A percentile compares a stretch with the other conserved stretches of the same genome.
Evolutionary conservation across 35 echinoderm and acorn worm species (phyloP).

Genomic region (Apostichopus californicus): DNA sequence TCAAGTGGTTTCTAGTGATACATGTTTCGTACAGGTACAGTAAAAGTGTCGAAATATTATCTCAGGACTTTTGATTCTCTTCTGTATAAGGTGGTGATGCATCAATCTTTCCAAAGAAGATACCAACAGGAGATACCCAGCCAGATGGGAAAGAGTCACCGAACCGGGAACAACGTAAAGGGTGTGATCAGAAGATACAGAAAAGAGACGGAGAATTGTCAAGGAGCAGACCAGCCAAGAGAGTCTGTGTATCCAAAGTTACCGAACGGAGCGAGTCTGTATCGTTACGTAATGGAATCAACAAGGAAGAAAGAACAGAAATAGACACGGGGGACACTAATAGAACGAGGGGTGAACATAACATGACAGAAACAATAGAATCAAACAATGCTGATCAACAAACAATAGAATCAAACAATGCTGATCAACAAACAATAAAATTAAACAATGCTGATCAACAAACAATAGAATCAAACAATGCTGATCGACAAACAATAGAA

Average conservation of each 20-base stretch:
- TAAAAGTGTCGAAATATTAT: too few relatives aligned
- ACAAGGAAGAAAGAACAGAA: background rate
- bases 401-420: too few relatives aligned
- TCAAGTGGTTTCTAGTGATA: too few relatives aligned
- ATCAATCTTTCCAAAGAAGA: conserved; percentile 79
- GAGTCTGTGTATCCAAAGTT: background rate
- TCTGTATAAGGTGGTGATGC: conserved; percentile 82
- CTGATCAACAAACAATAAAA: too few relatives aligned
- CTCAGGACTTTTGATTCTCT: too few relatives aligned
- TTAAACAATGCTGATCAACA: too few relatives aligned
- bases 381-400: too few relatives aligned
- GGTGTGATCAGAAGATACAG: background rate
- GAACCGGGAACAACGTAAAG: background rate
- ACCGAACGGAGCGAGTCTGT: background rate
- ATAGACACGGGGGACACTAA: background rate
- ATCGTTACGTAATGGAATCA: background rate
- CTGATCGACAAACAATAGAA: too few relatives aligned
- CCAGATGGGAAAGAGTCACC: background rate
- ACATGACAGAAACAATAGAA: background rate
- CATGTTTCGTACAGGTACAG: too few relatives aligned
- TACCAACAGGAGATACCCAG: background rate
- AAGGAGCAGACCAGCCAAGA: background rate
- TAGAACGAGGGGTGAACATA: background rate
- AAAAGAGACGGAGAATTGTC: background rate
- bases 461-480: too few relatives aligned